phyloP scores from a whole-genome alignment of 1,140 invertebrate species.

The Pararge aegeria region DNA sequence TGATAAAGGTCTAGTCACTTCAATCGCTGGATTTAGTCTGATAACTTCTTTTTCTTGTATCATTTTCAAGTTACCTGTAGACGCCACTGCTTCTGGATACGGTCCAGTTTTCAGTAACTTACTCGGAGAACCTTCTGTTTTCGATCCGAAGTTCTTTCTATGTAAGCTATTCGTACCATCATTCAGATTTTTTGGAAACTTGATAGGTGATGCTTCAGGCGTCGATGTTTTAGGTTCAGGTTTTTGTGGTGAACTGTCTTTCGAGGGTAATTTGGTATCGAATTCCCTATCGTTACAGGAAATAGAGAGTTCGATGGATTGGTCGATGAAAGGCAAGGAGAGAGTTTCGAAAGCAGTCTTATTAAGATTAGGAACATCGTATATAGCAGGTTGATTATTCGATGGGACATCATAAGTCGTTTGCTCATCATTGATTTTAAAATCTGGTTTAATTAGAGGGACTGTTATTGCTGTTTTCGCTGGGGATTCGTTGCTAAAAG shows the following conservation, averaged over 20 bases:
- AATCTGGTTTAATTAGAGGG: constrained; percentile 48
- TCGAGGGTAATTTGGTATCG: constrained; percentile 68
- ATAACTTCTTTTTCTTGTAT: constrained; percentile 55
- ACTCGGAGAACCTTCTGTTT: constrained; percentile 45
- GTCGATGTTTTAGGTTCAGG: constrained; percentile 39
- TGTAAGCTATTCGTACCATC: constrained; percentile 62
- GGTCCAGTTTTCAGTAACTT: constrained; percentile 56
- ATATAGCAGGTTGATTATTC: constrained; percentile 50
- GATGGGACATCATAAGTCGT: constrained; percentile 70
- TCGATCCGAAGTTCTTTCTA: constrained; percentile 55
- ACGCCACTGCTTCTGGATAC: constrained; percentile 62
- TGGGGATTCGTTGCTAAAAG: constrained; percentile 37
- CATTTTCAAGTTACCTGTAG: constrained; percentile 67
- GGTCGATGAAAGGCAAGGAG: constrained; percentile 69
- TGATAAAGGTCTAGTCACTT: constrained; percentile 84
- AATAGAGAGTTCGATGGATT: constrained; percentile 71
- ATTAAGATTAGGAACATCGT: constrained; percentile 68
- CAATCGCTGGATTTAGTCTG: constrained; percentile 58
- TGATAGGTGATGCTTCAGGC: constrained; percentile 51
- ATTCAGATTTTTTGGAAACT: constrained; percentile 48
- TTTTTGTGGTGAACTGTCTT: constrained; percentile 58
- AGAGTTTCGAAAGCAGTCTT: constrained; percentile 70
- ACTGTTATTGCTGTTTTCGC: constrained; percentile 25
- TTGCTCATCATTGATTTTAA: constrained; percentile 56
- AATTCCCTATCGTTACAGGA: constrained; percentile 72